Evolutionary conservation across 1,140 invertebrate species (phyloP).

Genomic region (Orius laevigatus): DNA sequence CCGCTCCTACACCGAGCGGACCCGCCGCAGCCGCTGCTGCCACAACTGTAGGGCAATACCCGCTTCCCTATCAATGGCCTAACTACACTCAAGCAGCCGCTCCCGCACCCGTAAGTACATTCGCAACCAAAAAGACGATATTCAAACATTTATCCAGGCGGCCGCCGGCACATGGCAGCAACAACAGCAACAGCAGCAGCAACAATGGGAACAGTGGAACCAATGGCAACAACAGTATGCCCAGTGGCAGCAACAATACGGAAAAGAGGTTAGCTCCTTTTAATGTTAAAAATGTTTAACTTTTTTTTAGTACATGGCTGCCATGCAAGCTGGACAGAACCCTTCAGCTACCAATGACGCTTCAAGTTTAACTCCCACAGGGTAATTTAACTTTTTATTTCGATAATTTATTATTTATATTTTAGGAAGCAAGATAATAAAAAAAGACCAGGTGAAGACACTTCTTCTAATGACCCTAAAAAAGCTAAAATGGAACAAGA

Average conservation of each 20-base stretch:
- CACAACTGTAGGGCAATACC: conserved; percentile 3
- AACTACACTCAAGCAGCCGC: conserved; percentile 6
- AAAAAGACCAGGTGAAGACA: conserved; percentile 14
- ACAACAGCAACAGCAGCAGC: conserved; percentile 39
- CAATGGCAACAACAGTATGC: conserved; percentile 71
- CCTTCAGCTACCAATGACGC: neutral
- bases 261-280: conserved; percentile 42
- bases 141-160: neutral
- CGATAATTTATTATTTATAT: neutral
- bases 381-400: neutral
- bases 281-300: conserved; percentile 10
- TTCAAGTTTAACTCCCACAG: neutral
- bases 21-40: conserved; percentile 11
- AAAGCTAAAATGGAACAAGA: conserved; percentile 13
- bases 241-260: conserved; percentile 68
- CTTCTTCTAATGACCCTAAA: conserved; percentile 19
- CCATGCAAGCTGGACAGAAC: conserved; percentile 9
- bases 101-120: neutral
- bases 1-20: conserved; percentile 4
- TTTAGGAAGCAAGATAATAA: conserved; percentile 4
- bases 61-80: conserved; percentile 10
- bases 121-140: neutral
- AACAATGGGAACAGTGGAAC: conserved; percentile 69
- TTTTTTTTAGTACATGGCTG: conserved; percentile 12
- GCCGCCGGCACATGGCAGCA: conserved; percentile 20